Conservation (phyloP, 1,140 invertebrate species). For the Drosophila lacertosa region DNA sequence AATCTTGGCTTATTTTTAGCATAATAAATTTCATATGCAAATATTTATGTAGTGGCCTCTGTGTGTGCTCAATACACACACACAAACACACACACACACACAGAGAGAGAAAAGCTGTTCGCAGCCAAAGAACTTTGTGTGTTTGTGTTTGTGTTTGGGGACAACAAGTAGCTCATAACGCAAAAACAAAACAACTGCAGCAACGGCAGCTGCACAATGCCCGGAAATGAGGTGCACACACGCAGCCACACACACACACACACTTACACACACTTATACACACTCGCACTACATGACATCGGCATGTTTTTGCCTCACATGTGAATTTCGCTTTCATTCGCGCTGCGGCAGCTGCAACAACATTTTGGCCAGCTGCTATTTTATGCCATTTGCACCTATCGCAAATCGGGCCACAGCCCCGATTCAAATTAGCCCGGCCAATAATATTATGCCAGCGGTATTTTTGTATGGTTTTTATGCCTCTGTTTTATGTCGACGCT, state of each 20-base stretch:
- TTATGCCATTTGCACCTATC: constrained; percentile 78
- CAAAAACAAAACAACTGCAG: constrained; percentile 34
- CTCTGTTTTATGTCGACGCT: constrained; percentile 27
- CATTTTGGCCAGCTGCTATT: constrained; percentile 67
- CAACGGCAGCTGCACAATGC: constrained; percentile 54
- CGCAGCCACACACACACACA: constrained; percentile 38
- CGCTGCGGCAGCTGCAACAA: constrained; percentile 19
- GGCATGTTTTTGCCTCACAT: constrained; percentile 38
- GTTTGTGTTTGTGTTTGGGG: constrained; percentile 39
- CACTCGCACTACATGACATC: constrained; percentile 26
- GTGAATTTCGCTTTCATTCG: constrained; percentile 58
- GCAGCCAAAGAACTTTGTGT: constrained; percentile 61
- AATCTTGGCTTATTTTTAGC: constrained; percentile 82
- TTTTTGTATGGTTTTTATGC: constrained; percentile 32
- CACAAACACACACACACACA: constrained; percentile 32
- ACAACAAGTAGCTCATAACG: constrained; percentile 81
- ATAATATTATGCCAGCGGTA: constrained; percentile 41
- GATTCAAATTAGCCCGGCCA: constrained; percentile 37
- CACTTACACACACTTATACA: constrained; percentile 13
- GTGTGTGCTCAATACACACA: constrained; percentile 29
- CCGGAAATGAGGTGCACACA: constrained; percentile 77
- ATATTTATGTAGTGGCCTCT: constrained; percentile 63
- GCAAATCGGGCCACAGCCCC: not conserved
- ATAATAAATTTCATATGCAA: constrained; percentile 80
- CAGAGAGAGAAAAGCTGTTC: no score